Evolutionary conservation across 2,888 invertebrate genomes (phyloP).

Genomic region (Eristalinus aeneus): DNA sequence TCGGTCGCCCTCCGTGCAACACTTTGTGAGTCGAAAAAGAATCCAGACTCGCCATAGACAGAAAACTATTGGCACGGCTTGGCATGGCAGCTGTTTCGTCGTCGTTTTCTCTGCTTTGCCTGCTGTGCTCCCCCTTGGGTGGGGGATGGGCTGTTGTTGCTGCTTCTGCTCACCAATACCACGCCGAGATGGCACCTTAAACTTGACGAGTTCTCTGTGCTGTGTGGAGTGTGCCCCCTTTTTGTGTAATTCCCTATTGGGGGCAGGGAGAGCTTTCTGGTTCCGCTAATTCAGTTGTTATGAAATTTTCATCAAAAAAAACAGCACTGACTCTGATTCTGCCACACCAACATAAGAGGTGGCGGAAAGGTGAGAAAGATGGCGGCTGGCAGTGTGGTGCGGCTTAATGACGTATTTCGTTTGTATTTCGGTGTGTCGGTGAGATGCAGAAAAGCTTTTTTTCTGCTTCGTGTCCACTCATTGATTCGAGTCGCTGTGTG

Average conservation of each 20-base stretch:
- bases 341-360: not conserved
- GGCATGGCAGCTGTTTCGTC: slow-evolving; percentile 25
- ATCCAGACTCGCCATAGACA: slow-evolving; percentile 68
- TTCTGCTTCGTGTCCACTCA: slow-evolving; percentile 4
- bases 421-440: not conserved
- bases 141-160: not conserved
- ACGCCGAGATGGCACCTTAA: slow-evolving; percentile 31
- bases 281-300: slow-evolving; percentile 6
- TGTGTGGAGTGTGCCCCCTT: not conserved
- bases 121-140: not conserved
- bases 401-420: slow-evolving; percentile 19
- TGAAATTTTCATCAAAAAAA: not conserved
- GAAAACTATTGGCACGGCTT: slow-evolving; percentile 36
- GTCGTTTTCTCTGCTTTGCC: not conserved
- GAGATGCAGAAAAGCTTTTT: slow-evolving; percentile 46
- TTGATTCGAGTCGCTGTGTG: not conserved
- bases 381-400: slow-evolving; percentile 25
- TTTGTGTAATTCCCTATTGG: slow-evolving; percentile 6
- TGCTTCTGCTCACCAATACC: slow-evolving; percentile 12
- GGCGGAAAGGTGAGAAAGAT: slow-evolving; percentile 14
- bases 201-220: slow-evolving; percentile 22
- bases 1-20: slow-evolving; percentile 1
- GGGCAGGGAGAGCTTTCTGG: not conserved
- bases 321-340: not conserved
- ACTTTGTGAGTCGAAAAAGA: slow-evolving; percentile 36